Conservation (phyloP, 2,797 vertebrate species). For the Triplophysa bombifrons region DNA sequence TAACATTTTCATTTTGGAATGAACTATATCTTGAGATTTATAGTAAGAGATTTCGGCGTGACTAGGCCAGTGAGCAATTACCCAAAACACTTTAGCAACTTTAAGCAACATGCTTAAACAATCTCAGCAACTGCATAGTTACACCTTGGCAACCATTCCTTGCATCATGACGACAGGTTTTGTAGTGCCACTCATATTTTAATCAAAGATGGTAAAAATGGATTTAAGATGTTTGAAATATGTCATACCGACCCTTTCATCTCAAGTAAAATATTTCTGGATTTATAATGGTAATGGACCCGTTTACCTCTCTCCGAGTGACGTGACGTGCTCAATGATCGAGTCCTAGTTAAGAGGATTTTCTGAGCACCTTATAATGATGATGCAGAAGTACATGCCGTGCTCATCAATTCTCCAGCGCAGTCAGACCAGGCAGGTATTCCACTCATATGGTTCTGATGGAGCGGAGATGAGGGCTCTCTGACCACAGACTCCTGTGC, state of each 20-base stretch:
- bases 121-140: not conserved
- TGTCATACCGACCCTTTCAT: slow-evolving; percentile 1
- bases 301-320: slow-evolving; percentile 8
- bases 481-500: slow-evolving; percentile 49
- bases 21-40: too few species aligned
- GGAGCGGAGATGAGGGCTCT: slow-evolving; percentile 26
- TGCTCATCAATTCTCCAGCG: slow-evolving; percentile 74
- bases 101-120: not conserved
- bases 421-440: slow-evolving; percentile 72
- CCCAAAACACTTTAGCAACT: not conserved
- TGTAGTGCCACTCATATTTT: not conserved
- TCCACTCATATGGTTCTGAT: slow-evolving; percentile 64
- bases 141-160: not conserved
- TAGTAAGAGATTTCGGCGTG: too few species aligned
- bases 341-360: slow-evolving; percentile 49
- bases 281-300: slow-evolving; percentile 14
- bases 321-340: slow-evolving; percentile 6
- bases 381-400: slow-evolving; percentile 85
- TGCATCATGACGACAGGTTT: too few species aligned
- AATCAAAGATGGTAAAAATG: not conserved
- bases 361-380: slow-evolving; percentile 72
- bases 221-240: slow-evolving; percentile 1
- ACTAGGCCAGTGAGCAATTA: not conserved
- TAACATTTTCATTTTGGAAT: too few species aligned
- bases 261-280: not conserved